Evolutionary conservation across 2,797 vertebrate genomes (phyloP), one percentile per base, ranked within the genome.

Genomic region (Triplophysa yarkandensis): DNA sequence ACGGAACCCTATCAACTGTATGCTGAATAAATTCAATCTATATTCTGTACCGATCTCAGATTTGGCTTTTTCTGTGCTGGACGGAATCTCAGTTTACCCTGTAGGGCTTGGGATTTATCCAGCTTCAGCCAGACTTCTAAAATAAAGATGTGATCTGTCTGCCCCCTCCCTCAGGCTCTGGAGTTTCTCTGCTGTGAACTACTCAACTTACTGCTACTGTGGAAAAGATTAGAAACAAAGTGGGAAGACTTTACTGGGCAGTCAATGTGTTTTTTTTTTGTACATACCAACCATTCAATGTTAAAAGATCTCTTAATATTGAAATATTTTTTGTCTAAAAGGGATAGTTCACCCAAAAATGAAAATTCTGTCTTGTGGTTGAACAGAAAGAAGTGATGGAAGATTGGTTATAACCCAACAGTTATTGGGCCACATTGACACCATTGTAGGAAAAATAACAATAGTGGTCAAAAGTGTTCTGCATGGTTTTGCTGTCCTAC

Each of bases 61-160:
- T 58, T 58, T 58, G 55, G 16, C 55, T 30, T 19, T 27, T 41
- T 68, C 34, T 28, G 6, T 43, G 36, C 67, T 57, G 23, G 67
- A 57, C 34, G 25, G 27, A 16, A 44, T 43, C 41, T 46, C 21
- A 4, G 52, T 57, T 58, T 46, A 46, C 4, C 19, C 52, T 19
- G 54, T 13, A 32, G 41, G 21, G 14, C 44, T 36, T 36, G 41
- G 54, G 69, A 25, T 52, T 50, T 57, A 39, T 67, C 43, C 63
- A 25, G 36, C 72, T 48, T 17, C 32, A 50, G 57, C 52, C 43
- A 75, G 21, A 60, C 32, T 6, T 60, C 64, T 57, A 75, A 57
- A 65, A 68, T 44, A 67, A 61, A 68, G 64, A 60, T 67, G 32
- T 68, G 43, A 46, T 25, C 63, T 32, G 44, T 25, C 21, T 62